Percentiles rank a stretch among this genome's conserved stretches.
These are phyloP conservation scores for Lota lota DNA, from an alignment of 2,113 vertebrate species.

Conservation along the genomic window DNA sequence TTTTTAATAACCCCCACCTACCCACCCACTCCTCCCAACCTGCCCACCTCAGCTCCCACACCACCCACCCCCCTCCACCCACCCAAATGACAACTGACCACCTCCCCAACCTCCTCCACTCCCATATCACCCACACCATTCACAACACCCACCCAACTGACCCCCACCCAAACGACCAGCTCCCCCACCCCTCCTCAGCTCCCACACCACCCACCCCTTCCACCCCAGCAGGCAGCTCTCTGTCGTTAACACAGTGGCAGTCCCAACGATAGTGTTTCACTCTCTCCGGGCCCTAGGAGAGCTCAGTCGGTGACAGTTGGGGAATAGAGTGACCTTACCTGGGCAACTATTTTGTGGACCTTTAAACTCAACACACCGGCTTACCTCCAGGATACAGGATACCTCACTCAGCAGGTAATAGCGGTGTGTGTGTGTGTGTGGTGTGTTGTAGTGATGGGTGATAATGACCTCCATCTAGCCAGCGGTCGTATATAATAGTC, in stretches of 20 bases:
- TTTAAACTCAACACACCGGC: not conserved
- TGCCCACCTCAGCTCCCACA: not conserved
- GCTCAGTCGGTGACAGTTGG: slow-evolving; percentile 42
- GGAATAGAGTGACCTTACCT: slow-evolving; percentile 33
- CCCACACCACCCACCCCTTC: slow-evolving; percentile 24
- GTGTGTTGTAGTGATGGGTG: too few species aligned
- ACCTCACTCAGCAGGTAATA: too few species aligned
- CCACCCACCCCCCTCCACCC: too few species aligned
- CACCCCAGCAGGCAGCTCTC: slow-evolving; percentile 13
- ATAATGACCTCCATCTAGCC: too few species aligned
- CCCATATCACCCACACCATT: not conserved
- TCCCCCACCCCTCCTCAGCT: slow-evolving; percentile 11
- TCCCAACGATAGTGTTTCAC: slow-evolving; percentile 62
- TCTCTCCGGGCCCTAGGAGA: slow-evolving; percentile 56
- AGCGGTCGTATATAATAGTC: too few species aligned
- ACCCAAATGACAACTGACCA: too few species aligned
- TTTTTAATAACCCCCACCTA: not conserved
- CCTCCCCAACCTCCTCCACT: too few species aligned
- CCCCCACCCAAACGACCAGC: not conserved
- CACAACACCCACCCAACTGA: not conserved
- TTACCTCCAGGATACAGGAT: too few species aligned
- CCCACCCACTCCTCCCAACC: not conserved
- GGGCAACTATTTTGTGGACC: slow-evolving; percentile 34
- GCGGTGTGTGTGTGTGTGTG: too few species aligned
- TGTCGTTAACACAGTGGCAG: slow-evolving; percentile 43